Base-by-base conservation (phyloP, 2,113 vertebrate genomes). In the Megaceryle torquata region DNA sequence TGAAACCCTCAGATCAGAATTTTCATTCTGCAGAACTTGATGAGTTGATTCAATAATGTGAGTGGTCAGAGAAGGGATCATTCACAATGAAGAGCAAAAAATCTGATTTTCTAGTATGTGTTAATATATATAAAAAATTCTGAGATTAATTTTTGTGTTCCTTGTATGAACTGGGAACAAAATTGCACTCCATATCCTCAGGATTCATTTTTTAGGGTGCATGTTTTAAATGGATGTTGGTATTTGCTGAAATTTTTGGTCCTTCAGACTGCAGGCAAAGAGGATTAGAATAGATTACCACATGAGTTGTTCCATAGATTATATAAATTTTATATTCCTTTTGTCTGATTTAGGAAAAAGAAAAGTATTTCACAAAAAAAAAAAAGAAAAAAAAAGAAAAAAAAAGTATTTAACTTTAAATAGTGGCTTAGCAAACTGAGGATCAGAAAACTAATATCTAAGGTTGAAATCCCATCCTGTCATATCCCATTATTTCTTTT, bases 221-320 rank as follows among this genome's bases (percentile, higher is more conserved):
- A 50, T 43, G 8, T 69, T 94, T 75, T 87, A 91, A 93, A 85
- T 35, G 13, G 41, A 88, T 70, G 11, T 82, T 78, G 15, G 6
- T 79, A 82, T 94, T 96, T 82, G 33, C 57, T 92, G 25, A 4
- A 19, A n/a, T 82, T 85, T 89, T 84, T 51, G 65, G 19, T 59
- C 77, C 70, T 93, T 95, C 53, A 59, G 37, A 72, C 0, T 0
- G 31, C 28, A 92, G 54, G n/a, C 39, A 77, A 77, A 88, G 77
- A 82, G 82, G 95, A 97, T 96, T 96, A 93, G 89, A 96, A 74
- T 43, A 96, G 93, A 95, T 89, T 93, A 88, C 54, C 20, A 54
- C 57, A 81, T 69, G 43, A 94, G 35, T 79, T 18, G 63, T 87
- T 92, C 92, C 14, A 39, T 13, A 93, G 60, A 92, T 86, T 96